Base-by-base conservation (phyloP, 2,797 vertebrate genomes). In the Hydrocynus forskahlii region DNA sequence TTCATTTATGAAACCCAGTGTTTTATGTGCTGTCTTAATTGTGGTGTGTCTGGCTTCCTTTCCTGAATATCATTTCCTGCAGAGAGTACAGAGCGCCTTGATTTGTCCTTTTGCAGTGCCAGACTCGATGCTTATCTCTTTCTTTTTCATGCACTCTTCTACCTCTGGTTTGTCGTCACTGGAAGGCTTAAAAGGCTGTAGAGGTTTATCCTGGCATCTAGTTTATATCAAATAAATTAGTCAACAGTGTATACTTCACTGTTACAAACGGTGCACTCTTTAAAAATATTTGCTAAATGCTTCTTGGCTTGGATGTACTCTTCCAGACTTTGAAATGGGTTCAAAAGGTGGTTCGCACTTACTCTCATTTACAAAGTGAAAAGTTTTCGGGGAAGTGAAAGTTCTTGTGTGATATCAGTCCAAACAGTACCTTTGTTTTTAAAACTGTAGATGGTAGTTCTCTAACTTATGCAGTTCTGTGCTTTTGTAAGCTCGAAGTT, bases 11-110 rank as follows among this genome's bases (percentile, higher is more conserved):
- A 80, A 76, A 81, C 52, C 73, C 35, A 48, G 82, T 76, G 77
- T 79, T 87, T 86, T 81, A 84, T 88, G 76, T 79, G 70, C 78
- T 80, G 66, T 81, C 81, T 83, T 83, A 83, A 88, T 83, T 79
- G 82, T 85, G 57, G 71, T 45, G 50, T 70, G 82, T 63, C 82
- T 80, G 78, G 57, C 76, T 81, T 81, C 38, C 67, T 78, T 77
- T 83, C 70, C 78, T 85, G 82, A 84, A 84, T 81, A 84, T 84
- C 19, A 76, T 84, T 85, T 84, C 73, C 82, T 79, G 43, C 71
- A 74, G 63, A 74, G 68, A 81, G 76, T 80, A 76, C 78, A 82
- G 71, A 80, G 38, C 60, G 75, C 76, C 81, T 78, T 83, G 16
- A 60, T 64, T 45, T 82, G 77, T 83, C 76, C 77, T 76, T 79